Evolutionary conservation across 2,113 vertebrate species (phyloP), one percentile per base, ranked within the genome.

Genomic region (Eretmochelys imbricata): DNA sequence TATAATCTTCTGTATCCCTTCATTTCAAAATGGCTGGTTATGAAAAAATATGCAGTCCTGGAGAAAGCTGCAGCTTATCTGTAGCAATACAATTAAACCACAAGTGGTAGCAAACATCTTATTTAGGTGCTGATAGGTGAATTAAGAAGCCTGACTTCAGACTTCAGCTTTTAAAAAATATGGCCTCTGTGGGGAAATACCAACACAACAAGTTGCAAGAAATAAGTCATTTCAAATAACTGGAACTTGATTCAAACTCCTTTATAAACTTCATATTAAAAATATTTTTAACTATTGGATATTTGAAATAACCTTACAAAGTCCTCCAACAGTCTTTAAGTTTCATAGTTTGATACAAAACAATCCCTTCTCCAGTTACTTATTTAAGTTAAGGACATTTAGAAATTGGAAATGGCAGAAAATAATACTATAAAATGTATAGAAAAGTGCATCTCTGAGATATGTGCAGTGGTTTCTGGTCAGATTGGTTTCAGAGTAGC

Each of bases 121-220:
- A 76, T 50, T 8, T 38, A 94, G 85, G 78, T 35, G 89, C 35
- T 53, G 48, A 91, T 91, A 59, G 0, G 0, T 93, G 54, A 55
- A 55, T 55, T 55, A 24, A 24, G 94, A 91, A 95, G 87, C 90
- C 51, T 69, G 89, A 85, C 69, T 93, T 91, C 54, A 89, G 62
- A n/a, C 80, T 94, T n/a, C 38, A 90, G 53, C 78, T 89, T 85
- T 82, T 85, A 72, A 86, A 92, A 50, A 76, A 89, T 92, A 76
- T 76, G 35, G 62, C 90, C 90, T 95, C 93, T 95, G 95, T 35
- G 84, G 94, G 91, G 82, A 97, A 97, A 97, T 96, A 90, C 94
- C 95, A 97, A 57, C 93, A 96, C 78, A 86, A 96, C 82, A 86
- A 95, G 93, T 78, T 95, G 87, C 59, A 31, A 88, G 80, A 88